These are phyloP conservation scores for Amyelois transitella DNA, from an alignment of 1,140 invertebrate genomes.

Conservation along the genomic window DNA sequence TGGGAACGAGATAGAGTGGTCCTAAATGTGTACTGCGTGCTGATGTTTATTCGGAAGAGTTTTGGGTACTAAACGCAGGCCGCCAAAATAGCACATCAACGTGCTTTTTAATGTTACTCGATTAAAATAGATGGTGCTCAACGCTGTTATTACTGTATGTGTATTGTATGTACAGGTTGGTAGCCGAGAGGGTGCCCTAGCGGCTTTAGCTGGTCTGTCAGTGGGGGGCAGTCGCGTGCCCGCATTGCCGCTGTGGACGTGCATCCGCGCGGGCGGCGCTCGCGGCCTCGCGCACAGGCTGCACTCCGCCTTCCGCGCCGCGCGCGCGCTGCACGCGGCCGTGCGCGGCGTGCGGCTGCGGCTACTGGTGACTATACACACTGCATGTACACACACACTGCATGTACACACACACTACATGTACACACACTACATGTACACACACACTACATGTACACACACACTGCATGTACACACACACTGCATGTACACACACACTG, in stretches of 20 bases:
- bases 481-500: too few species aligned
- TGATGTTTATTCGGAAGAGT: too few species aligned
- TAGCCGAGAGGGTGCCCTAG: constrained; percentile 79
- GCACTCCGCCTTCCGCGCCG: constrained; percentile 83
- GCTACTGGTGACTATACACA: constrained; percentile 83
- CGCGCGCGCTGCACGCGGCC: constrained; percentile 82
- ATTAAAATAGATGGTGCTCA: too few species aligned
- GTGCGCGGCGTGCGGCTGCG: constrained; percentile 83
- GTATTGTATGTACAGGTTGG: constrained; percentile 39
- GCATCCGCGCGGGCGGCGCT: constrained; percentile 83
- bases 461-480: too few species aligned
- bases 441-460: too few species aligned
- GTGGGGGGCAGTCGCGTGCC: constrained; percentile 78
- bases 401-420: too few species aligned
- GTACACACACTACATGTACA: too few species aligned
- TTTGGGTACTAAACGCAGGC: not conserved
- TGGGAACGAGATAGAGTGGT: too few species aligned
- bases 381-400: too few species aligned
- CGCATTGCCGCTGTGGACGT: constrained; percentile 88
- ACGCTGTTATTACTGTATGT: not conserved
- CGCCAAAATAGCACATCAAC: not conserved
- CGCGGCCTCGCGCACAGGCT: constrained; percentile 84
- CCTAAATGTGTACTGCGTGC: too few species aligned
- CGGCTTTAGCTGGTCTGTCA: constrained; percentile 83
- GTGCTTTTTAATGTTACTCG: too few species aligned